A percentile compares a stretch with the other conserved stretches of the same genome.
Evolutionary conservation across 64 coral and sea anemone genomes (phyloP).

Genomic region (Dendronephthya gigantea): DNA sequence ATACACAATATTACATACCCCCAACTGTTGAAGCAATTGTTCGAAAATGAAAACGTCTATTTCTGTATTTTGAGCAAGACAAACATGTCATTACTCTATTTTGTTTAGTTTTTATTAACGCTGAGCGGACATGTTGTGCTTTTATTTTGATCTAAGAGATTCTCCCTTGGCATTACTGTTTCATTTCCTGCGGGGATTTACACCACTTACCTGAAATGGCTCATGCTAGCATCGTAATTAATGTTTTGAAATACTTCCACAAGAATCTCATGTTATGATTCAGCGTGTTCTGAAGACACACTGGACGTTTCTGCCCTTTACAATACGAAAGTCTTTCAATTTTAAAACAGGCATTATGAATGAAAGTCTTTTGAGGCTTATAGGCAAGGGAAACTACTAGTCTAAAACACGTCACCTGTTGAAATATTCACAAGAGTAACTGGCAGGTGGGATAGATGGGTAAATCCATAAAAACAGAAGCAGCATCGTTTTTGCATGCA

Average conservation of each 20-base stretch:
- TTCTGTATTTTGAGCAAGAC: too few relatives aligned
- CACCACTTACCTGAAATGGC: neutral
- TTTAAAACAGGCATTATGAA: too few relatives aligned
- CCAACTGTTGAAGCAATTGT: neutral
- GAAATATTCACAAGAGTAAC: too few relatives aligned
- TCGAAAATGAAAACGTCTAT: neutral
- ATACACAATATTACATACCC: neutral
- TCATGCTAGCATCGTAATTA: neutral
- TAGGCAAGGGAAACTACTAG: too few relatives aligned
- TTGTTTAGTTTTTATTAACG: neutral
- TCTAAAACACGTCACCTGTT: too few relatives aligned
- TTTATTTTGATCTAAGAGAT: neutral
- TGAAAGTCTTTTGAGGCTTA: too few relatives aligned
- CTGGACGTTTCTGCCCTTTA: too few relatives aligned
- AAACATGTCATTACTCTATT: neutral
- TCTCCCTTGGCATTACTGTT: neutral
- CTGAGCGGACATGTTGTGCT: neutral
- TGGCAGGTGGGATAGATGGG: too few relatives aligned
- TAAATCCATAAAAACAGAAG: too few relatives aligned
- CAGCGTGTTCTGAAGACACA: too few relatives aligned
- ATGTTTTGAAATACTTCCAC: neutral
- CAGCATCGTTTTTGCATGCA: too few relatives aligned
- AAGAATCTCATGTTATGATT: neutral
- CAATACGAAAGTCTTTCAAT: too few relatives aligned
- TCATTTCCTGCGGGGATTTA: neutral